Evolutionary conservation across 2,888 invertebrate genomes (phyloP), one percentile per base, ranked within the genome.

Genomic region (Leptinotarsa rubiginosa): DNA sequence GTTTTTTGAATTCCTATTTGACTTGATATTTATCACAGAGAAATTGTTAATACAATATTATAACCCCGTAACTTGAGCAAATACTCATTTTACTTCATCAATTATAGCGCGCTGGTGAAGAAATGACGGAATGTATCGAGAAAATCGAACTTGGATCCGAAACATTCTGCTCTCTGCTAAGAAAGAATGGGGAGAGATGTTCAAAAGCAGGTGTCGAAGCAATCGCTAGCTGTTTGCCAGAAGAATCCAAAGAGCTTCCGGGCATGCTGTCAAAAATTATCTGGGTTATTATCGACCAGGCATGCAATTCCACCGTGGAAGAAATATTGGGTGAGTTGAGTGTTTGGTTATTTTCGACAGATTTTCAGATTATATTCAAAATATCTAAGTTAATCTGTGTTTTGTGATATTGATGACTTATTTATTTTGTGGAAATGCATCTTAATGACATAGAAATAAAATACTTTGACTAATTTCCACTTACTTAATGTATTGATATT

Each of bases 221-320:
- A 13, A 25, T 77, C 3, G 62, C 54, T 47, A 74, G 67, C 18
- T 79, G 79, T 64, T 62, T 79, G 25, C 77, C 77, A 2, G 73
- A 74, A 3, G 76, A 79, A 68, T 77, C 76, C 67, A 79, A 77
- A 62, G 75, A 54, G 4, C 69, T 77, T 13, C 77, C 77, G 4
- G 31, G 22, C 0, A 31, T 79, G 62, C 69, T 15, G 7, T 56
- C 69, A 3, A 79, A 79, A 50, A 73, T 76, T 50, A 7, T 75
- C 13, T 15, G 66, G 18, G 74, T 74, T 50, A 20, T 79, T 10
- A 47, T 79, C 15, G 75, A 79, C 18, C 75, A 75, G 25, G 74
- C 70, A n/a, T 79, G 79, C 54, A 76, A 69, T 18, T 79, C 79
- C 7, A 79, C 79, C 0, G 79, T 79, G 7, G 79, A 79, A 69